Conservation (phyloP, 1,140 invertebrate species). For the Adoxophyes honmai region DNA sequence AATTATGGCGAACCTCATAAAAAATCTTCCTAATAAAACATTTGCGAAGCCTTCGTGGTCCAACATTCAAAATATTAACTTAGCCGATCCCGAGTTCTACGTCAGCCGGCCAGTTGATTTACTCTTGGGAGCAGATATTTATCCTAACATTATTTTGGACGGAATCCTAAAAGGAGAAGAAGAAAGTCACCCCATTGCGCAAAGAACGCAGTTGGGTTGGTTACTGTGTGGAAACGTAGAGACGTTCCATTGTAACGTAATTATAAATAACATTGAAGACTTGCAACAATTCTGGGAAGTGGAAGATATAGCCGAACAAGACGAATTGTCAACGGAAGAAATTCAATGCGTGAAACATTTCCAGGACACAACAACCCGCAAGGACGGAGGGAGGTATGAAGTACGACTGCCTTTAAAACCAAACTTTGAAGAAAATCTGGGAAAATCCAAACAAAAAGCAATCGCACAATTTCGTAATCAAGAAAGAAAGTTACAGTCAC, state of each 20-base stretch:
- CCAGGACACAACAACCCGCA: constrained; percentile 4
- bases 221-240: constrained; percentile 1
- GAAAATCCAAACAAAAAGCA: constrained; percentile 8
- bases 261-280: constrained; percentile 15
- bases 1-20: constrained; percentile 21
- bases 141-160: constrained; percentile 11
- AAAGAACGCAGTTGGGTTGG: constrained; percentile 13
- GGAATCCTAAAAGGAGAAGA: constrained; percentile 22
- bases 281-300: constrained; percentile 17
- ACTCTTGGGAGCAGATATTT: constrained; percentile 14
- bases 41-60: constrained; percentile 20
- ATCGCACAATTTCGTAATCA: constrained; percentile 12
- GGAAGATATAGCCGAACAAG: constrained; percentile 13
- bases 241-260: constrained; percentile 17
- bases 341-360: constrained; percentile 3
- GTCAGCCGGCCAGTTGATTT: constrained; percentile 15
- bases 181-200: background rate
- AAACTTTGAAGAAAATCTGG: constrained; percentile 10
- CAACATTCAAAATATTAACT: constrained; percentile 15
- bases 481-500: constrained; percentile 11
- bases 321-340: constrained; percentile 11
- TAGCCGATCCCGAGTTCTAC: constrained; percentile 22
- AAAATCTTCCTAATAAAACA: constrained; percentile 22
- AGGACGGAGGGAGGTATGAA: constrained; percentile 12
- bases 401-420: constrained; percentile 14